Percentiles rank a stretch among this genome's conserved stretches.
phyloP scores from a whole-genome alignment of 2,797 vertebrate species.

The Ataeniobius toweri region DNA sequence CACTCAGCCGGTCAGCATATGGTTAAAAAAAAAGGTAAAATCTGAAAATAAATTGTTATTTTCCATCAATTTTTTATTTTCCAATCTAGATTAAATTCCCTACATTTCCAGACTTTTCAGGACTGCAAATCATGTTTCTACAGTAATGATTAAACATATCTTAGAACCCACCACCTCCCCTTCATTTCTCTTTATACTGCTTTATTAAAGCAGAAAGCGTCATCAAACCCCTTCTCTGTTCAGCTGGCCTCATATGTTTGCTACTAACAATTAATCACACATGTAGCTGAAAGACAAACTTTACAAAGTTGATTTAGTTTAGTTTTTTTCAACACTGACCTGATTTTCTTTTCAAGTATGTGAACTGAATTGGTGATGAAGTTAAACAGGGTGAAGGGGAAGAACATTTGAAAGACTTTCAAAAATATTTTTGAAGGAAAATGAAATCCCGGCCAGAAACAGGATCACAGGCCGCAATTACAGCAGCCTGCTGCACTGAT shows the following conservation, averaged over 20 bases:
- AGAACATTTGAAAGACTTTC: conserved; percentile 70
- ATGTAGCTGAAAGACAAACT: conserved; percentile 16
- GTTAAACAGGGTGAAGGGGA: conserved; percentile 37
- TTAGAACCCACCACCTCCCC: not conserved
- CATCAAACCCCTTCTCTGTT: conserved; percentile 4
- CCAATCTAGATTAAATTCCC: not conserved
- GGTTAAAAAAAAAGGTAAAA: too few relatives aligned
- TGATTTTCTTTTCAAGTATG: conserved; percentile 42
- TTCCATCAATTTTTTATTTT: too few relatives aligned
- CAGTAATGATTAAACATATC: not conserved
- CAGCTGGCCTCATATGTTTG: conserved; percentile 3
- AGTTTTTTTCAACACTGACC: conserved; percentile 10
- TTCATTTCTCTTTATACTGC: not conserved
- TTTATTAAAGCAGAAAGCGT: conserved; percentile 13
- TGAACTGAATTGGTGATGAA: conserved; percentile 38
- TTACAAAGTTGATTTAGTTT: not conserved
- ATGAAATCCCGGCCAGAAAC: conserved; percentile 62
- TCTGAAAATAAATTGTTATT: too few relatives aligned
- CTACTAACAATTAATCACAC: conserved; percentile 27
- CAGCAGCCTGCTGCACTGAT: conserved; percentile 89
- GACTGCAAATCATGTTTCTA: not conserved
- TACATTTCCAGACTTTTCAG: not conserved
- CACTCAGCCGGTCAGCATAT: too few relatives aligned
- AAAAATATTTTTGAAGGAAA: conserved; percentile 83
- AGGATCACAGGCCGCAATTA: conserved; percentile 91